Conservation (phyloP, 2,113 vertebrate genomes). For the Oncorhynchus clarkii region DNA sequence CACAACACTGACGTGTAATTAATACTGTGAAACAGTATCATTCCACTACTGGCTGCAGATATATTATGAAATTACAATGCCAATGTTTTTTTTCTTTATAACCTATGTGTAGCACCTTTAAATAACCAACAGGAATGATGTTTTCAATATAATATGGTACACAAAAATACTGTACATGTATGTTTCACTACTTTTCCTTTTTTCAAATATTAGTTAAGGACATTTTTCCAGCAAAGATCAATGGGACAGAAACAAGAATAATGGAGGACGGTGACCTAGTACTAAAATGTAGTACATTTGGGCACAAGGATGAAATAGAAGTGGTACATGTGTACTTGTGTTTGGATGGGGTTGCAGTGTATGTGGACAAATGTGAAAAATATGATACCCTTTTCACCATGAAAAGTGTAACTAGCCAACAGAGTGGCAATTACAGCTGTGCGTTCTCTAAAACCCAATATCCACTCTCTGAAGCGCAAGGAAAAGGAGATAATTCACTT, state of each 20-base stretch:
- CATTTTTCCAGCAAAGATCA: constrained; percentile 39
- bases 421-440: constrained; percentile 54
- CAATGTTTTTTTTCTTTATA: too few relatives aligned
- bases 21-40: not conserved
- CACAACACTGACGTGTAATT: too few relatives aligned
- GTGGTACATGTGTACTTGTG: constrained; percentile 33
- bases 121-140: too few relatives aligned
- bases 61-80: not conserved
- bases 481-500: constrained; percentile 14
- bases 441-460: not conserved
- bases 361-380: accelerated
- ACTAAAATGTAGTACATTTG: constrained; percentile 49
- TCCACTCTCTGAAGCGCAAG: accelerated
- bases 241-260: constrained; percentile 17
- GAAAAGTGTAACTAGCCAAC: not conserved
- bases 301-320: not conserved
- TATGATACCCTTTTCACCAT: not conserved
- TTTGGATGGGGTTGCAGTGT: not conserved
- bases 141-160: too few relatives aligned
- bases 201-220: constrained; percentile 22
- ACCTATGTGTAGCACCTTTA: too few relatives aligned
- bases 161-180: too few relatives aligned
- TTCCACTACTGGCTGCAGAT: too few relatives aligned
- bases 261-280: constrained; percentile 32
- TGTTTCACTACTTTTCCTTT: not conserved